Base-by-base conservation (phyloP, 2,113 vertebrate species). In the Diphyllodes magnificus region DNA sequence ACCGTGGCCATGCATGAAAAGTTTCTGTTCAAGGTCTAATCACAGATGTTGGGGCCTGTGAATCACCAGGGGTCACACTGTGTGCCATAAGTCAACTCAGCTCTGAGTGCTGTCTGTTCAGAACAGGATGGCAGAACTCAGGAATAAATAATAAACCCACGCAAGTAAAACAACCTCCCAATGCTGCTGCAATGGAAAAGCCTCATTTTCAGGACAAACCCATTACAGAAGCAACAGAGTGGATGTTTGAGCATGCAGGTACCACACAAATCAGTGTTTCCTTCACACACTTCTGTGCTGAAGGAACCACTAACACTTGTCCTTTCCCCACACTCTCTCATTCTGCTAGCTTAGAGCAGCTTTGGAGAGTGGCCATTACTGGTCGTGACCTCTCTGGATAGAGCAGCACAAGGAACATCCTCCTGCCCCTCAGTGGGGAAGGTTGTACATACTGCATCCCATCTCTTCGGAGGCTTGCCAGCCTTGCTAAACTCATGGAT, bases 21-120 rank as follows among this genome's bases (percentile, higher is more conserved):
- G 45, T 56, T 79, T 77, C 69, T 64, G 82, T 81, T 90, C 85
- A 75, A 96, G 92, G 82, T 84, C 90, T 92, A 71, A 86, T 24
- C 13, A 1, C 91, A 82, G 86, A 75, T 69, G 69, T 57, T 82
- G 78, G 76, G 82, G 86, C 28, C 51, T 0, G 0, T 60, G 72
- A 92, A 78, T 68, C 71, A 56, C 49, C 73, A 76, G 30, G 45
- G 94, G 88, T 69, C 81, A 82, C 49, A 33, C 21, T 0, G 0
- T 0, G 0, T 33, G 54, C 77, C 84, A 64, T 33, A 49, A 82
- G 86, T 45, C 87, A 95, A 61, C 47, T 56, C 33, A 22, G 79
- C 54, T 66, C 64, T 0, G 0, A 75, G 50, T 57, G 53, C 77
- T 1, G 2, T 57, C 79, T 88, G 63, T 69, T 94, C 75, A 47